phyloP scores from a whole-genome alignment of 2,888 invertebrate species.

The Leucophora obtusa region DNA sequence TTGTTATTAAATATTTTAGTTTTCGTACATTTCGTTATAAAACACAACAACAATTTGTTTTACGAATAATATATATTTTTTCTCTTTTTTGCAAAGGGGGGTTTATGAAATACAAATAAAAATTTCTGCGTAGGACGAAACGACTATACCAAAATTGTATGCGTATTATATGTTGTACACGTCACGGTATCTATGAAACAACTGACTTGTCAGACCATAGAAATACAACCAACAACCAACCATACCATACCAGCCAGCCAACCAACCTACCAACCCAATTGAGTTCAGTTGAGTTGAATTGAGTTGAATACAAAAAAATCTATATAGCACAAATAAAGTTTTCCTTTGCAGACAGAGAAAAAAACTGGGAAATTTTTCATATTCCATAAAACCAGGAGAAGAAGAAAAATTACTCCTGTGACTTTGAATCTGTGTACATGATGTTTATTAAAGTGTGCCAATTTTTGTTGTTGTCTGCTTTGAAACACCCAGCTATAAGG shows the following conservation, averaged over 20 bases:
- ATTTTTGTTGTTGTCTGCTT: not conserved
- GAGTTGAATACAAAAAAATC: constrained; percentile 24
- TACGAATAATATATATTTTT: constrained; percentile 1
- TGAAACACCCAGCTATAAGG: not conserved
- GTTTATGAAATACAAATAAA: constrained; percentile 16
- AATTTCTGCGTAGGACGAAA: constrained; percentile 41
- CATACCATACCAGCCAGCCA: constrained; percentile 25
- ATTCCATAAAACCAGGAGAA: not conserved
- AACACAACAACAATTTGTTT: not conserved
- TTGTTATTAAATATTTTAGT: not conserved
- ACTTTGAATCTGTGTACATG: not conserved
- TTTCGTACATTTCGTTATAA: not conserved
- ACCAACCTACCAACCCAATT: constrained; percentile 46
- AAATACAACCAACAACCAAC: constrained; percentile 55
- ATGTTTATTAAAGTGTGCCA: not conserved
- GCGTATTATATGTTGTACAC: constrained; percentile 52
- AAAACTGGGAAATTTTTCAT: not conserved
- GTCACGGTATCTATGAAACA: constrained; percentile 57
- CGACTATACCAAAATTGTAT: constrained; percentile 5
- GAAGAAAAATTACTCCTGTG: not conserved
- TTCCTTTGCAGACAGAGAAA: constrained; percentile 5
- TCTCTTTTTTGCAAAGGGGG: not conserved
- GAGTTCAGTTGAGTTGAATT: constrained; percentile 37
- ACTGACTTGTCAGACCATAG: constrained; percentile 60
- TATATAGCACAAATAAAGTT: constrained; percentile 7